phyloP scores from a whole-genome alignment of 2,113 vertebrate species.

The Pagrus major region DNA sequence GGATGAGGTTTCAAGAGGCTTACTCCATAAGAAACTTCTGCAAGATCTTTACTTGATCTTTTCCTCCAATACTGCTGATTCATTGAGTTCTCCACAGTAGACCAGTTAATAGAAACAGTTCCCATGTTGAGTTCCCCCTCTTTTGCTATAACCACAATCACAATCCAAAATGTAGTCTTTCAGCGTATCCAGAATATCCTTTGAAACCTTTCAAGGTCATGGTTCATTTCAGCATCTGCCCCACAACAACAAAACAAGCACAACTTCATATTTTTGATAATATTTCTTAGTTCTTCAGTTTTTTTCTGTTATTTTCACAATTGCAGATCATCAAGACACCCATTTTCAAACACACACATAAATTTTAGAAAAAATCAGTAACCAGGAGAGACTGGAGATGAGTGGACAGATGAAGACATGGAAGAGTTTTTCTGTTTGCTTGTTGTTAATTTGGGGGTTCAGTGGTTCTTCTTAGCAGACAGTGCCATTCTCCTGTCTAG shows the following conservation, averaged over 20 bases:
- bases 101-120: constrained; percentile 3
- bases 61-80: not conserved
- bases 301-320: constrained; percentile 72
- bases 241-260: constrained; percentile 67
- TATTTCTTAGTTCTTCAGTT: constrained; percentile 63
- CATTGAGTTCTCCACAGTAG: constrained; percentile 4
- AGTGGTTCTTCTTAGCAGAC: constrained; percentile 87
- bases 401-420: constrained; percentile 47
- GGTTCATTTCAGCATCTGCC: constrained; percentile 40
- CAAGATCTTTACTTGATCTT: not conserved
- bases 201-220: not conserved
- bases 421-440: constrained; percentile 34
- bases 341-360: constrained; percentile 70
- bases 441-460: constrained; percentile 31
- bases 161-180: constrained; percentile 9
- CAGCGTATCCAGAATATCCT: not conserved
- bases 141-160: not conserved
- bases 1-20: constrained; percentile 9
- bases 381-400: constrained; percentile 64
- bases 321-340: constrained; percentile 72
- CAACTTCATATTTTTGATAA: constrained; percentile 53
- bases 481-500: constrained; percentile 96
- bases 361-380: constrained; percentile 46
- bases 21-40: not conserved
- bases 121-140: not conserved